Percentiles rank a stretch among this genome's conserved stretches.
Evolutionary conservation across 2,888 invertebrate genomes (phyloP).

Genomic region (Orthonevra nobilis): DNA sequence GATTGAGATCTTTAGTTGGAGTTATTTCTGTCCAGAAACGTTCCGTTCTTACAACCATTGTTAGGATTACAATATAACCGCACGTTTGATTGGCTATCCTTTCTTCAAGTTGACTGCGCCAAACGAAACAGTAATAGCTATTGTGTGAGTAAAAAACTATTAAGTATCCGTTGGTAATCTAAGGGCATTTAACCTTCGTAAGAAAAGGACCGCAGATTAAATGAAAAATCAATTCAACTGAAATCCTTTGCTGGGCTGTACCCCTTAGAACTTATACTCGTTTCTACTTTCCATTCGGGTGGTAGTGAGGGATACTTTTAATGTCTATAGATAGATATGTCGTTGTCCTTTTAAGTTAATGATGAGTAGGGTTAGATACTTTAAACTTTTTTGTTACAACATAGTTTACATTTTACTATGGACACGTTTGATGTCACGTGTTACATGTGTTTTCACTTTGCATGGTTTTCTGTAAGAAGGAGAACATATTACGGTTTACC

Average conservation of each 20-base stretch:
- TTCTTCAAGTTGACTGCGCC: neutral
- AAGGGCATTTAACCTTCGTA: slow-evolving; percentile 9
- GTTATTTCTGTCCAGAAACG: neutral
- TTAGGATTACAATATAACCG: slow-evolving; percentile 10
- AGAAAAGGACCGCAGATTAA: slow-evolving; percentile 36
- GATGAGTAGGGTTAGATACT: too few species aligned
- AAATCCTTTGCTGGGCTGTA: slow-evolving; percentile 14
- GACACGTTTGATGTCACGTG: too few species aligned
- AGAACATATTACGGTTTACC: too few species aligned
- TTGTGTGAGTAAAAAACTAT: slow-evolving; percentile 8
- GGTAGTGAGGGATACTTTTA: slow-evolving; percentile 17
- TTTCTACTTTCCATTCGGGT: slow-evolving; percentile 11
- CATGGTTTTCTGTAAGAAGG: too few species aligned
- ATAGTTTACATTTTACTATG: too few species aligned
- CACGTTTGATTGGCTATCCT: slow-evolving; percentile 13
- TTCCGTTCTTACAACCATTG: slow-evolving; percentile 16
- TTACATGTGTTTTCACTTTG: too few species aligned
- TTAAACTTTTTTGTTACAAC: too few species aligned
- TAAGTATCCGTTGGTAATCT: slow-evolving; percentile 3
- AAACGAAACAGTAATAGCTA: slow-evolving; percentile 6
- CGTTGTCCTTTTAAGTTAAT: slow-evolving; percentile 18
- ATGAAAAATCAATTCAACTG: slow-evolving; percentile 19
- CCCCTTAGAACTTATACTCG: slow-evolving; percentile 2
- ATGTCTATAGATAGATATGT: too few species aligned
- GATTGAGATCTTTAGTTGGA: slow-evolving; percentile 3